Conservation (phyloP, 30 jellyfish, hydroid and myxozoan genomes). For the Hydra vulgaris region DNA sequence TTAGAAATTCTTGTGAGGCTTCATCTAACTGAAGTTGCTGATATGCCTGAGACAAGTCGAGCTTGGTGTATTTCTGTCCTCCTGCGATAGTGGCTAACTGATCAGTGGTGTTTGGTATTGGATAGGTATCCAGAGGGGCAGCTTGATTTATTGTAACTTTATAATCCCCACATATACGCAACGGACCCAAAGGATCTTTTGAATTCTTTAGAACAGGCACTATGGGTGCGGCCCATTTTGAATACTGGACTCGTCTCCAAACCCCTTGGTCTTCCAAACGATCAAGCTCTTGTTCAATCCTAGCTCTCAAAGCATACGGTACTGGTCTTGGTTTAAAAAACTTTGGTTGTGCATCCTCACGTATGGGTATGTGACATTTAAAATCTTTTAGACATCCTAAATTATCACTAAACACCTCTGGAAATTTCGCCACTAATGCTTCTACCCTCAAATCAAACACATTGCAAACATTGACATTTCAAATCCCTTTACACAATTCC, state of each 20-base stretch:
- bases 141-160: conserved; percentile 20
- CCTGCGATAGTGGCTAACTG: conserved; percentile 28
- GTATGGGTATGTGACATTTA: conserved; percentile 3
- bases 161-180: conserved; percentile 32
- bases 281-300: conserved; percentile 25
- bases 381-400: conserved; percentile 27
- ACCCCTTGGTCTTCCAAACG: conserved; percentile 27
- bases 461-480: conserved; percentile 15
- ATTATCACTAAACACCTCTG: conserved; percentile 20
- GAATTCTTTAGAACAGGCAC: conserved; percentile 18
- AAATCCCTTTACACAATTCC: background rate
- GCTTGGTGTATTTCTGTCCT: conserved; percentile 21
- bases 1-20: conserved; percentile 16
- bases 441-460: conserved; percentile 3
- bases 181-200: conserved; percentile 21
- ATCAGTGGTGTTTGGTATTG: conserved; percentile 13
- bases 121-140: conserved; percentile 16
- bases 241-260: conserved; percentile 13
- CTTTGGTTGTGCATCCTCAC: conserved; percentile 20
- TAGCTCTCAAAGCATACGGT: conserved; percentile 33
- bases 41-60: conserved; percentile 37
- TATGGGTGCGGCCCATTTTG: conserved; percentile 36
- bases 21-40: conserved; percentile 36
- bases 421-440: conserved; percentile 22
- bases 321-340: conserved; percentile 32